Conservation (phyloP, 2,797 vertebrate genomes). For the Notolepis coatsorum region DNA sequence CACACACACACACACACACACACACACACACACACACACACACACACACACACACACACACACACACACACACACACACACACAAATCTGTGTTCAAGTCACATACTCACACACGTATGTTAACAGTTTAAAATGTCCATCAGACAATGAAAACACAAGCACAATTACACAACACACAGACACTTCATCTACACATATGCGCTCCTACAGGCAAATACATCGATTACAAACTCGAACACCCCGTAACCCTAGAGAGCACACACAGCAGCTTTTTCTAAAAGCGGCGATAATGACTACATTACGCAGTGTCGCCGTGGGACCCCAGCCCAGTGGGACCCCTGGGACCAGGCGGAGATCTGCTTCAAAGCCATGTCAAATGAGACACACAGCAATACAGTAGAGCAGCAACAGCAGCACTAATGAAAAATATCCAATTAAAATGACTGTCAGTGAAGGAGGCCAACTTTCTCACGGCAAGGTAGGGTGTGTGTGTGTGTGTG, state of each 20-base stretch:
- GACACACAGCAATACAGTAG: slow-evolving; percentile 19
- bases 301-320: slow-evolving; percentile 36
- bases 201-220: too few relatives aligned
- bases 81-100: not conserved
- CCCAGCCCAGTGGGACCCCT: slow-evolving; percentile 14
- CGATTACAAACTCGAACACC: too few relatives aligned
- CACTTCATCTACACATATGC: too few relatives aligned
- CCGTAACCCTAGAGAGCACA: slow-evolving; percentile 37
- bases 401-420: slow-evolving; percentile 16
- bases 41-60: too few relatives aligned
- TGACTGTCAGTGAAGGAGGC: not conserved
- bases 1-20: too few relatives aligned
- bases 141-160: not conserved
- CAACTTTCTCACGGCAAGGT: not conserved
- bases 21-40: too few relatives aligned
- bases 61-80: not conserved
- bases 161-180: not conserved
- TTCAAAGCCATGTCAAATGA: slow-evolving; percentile 50
- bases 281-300: slow-evolving; percentile 56
- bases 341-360: slow-evolving; percentile 34
- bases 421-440: slow-evolving; percentile 18
- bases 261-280: slow-evolving; percentile 48
- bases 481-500: not conserved
- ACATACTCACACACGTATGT: not conserved
- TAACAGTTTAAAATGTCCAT: not conserved